These are phyloP conservation scores for Diprion similis DNA, from an alignment of 1,140 invertebrate species.

Conservation along the genomic window DNA sequence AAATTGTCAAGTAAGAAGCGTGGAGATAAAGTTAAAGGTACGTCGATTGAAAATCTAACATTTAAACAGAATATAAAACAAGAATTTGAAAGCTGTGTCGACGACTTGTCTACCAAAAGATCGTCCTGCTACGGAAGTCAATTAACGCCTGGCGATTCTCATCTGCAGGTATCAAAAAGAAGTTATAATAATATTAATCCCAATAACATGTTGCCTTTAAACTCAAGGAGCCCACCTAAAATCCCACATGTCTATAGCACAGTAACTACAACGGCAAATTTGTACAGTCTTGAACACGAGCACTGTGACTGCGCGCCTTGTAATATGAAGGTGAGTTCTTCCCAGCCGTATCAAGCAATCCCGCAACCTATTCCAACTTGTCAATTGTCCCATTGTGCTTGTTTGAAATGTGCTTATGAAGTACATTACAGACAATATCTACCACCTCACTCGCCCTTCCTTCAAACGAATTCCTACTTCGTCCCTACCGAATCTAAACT, in stretches of 20 bases:
- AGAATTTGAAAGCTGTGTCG: constrained; percentile 35
- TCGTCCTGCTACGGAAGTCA: background rate
- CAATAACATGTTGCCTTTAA: background rate
- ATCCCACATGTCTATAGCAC: background rate
- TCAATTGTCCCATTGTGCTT: constrained; percentile 34
- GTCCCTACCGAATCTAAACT: constrained; percentile 36
- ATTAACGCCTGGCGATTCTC: background rate
- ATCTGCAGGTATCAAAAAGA: background rate
- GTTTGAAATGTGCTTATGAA: constrained; percentile 47
- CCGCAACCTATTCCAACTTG: constrained; percentile 26
- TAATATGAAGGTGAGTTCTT: constrained; percentile 40
- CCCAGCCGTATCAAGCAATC: constrained; percentile 34
- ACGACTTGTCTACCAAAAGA: constrained; percentile 26
- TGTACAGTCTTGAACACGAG: constrained; percentile 30
- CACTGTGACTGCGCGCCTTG: constrained; percentile 46
- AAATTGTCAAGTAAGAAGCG: background rate
- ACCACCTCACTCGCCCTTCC: constrained; percentile 41
- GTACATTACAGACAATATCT: constrained; percentile 51
- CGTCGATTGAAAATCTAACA: background rate
- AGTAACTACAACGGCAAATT: background rate
- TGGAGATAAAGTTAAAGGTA: background rate
- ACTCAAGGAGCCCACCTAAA: background rate
- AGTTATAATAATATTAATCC: background rate
- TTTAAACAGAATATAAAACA: constrained; percentile 41
- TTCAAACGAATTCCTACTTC: constrained; percentile 48